phyloP scores from a whole-genome alignment of 2,113 vertebrate species.

The Crotalus horridus region DNA sequence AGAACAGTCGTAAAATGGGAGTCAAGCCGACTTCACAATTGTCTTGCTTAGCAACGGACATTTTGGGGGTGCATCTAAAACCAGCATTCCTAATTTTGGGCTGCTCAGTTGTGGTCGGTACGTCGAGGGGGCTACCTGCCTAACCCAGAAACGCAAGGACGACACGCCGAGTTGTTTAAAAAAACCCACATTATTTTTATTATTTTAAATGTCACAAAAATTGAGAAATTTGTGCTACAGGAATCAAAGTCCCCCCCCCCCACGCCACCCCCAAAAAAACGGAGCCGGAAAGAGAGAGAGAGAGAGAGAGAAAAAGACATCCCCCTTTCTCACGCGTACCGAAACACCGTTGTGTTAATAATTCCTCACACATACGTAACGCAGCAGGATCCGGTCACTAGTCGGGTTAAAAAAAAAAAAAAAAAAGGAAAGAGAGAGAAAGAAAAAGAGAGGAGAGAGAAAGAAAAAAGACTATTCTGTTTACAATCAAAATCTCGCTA shows the following conservation, averaged over 20 bases:
- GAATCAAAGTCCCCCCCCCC: slow-evolving; percentile 45
- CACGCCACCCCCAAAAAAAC: not conserved
- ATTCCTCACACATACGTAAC: slow-evolving; percentile 19
- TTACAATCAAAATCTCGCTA: slow-evolving; percentile 52
- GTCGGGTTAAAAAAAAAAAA: slow-evolving; percentile 63
- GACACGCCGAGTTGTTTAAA: slow-evolving; percentile 42
- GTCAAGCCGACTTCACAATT: no score
- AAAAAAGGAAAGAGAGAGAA: no score
- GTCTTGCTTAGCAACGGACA: no score
- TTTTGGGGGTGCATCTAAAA: no score
- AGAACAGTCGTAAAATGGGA: no score
- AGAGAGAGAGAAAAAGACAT: slow-evolving; percentile 24
- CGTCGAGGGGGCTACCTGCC: not conserved
- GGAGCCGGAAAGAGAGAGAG: not conserved
- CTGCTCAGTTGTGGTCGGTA: rapidly evolving
- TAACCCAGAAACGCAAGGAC: slow-evolving; percentile 21
- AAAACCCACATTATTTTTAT: slow-evolving; percentile 65
- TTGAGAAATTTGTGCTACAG: slow-evolving; percentile 51
- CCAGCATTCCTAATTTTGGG: no score
- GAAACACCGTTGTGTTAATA: slow-evolving; percentile 51
- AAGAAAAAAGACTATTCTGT: slow-evolving; percentile 42
- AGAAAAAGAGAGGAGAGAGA: no score
- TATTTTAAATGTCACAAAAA: slow-evolving; percentile 58
- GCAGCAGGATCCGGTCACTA: slow-evolving; percentile 42
- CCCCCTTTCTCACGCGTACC: slow-evolving; percentile 38